These are phyloP conservation scores for Oryctolagus cuniculus DNA, from an alignment of 2,113 vertebrate species.

Conservation along the genomic window DNA sequence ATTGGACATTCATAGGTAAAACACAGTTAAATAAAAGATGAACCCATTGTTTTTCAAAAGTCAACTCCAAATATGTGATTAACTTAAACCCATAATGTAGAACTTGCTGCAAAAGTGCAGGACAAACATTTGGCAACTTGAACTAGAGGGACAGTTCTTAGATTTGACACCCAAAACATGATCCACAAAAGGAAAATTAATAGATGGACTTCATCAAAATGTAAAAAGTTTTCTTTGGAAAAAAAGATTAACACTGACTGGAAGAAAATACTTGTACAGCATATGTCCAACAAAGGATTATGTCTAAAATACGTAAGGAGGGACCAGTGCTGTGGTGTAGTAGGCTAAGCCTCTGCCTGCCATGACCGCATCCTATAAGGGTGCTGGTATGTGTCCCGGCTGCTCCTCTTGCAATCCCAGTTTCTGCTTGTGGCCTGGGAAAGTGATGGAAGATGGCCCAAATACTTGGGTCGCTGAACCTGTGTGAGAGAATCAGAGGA, in stretches of 20 bases:
- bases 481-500: too few relatives aligned
- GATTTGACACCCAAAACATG: not conserved
- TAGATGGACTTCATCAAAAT: not conserved
- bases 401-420: too few relatives aligned
- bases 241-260: not conserved
- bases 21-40: not conserved
- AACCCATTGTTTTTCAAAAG: not conserved
- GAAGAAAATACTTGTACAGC: not conserved
- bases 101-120: not conserved
- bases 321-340: too few relatives aligned
- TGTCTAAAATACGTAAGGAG: not conserved
- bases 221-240: not conserved
- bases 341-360: too few relatives aligned
- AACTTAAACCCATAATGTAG: not conserved
- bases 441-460: too few relatives aligned
- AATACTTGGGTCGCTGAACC: too few relatives aligned
- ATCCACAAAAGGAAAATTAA: not conserved
- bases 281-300: not conserved
- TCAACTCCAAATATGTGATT: not conserved
- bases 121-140: not conserved
- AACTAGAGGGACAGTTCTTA: not conserved
- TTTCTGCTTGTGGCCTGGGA: too few relatives aligned
- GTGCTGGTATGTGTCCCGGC: too few relatives aligned
- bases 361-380: too few relatives aligned
- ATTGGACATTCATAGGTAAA: not conserved